Evolutionary conservation across 2,888 invertebrate species (phyloP), one percentile per base, ranked within the genome.

Genomic region (Cordilura impudica): DNA sequence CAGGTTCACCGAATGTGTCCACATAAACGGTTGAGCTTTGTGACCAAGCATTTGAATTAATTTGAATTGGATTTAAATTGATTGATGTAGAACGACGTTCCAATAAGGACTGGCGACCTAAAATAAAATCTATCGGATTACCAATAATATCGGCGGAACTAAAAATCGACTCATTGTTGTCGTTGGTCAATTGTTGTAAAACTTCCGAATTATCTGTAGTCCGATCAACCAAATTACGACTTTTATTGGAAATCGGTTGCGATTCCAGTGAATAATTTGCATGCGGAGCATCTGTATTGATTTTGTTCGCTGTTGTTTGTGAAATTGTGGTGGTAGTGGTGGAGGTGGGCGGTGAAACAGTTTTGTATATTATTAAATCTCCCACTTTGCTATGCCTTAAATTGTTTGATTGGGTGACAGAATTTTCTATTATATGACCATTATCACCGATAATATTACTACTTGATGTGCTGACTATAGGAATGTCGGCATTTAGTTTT

Each of bases 1-100:
- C 72, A 86, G 92, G 19, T 87, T 91, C 87, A 0, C 89, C 87
- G 29, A 91, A 88, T 0, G 88, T 74, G 8, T 85, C 84, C 5
- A 86, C 82, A 21, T 82, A 84, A 6, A 86, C 65, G 3, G 81
- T 84, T 56, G 84, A 83, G 1, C 83, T 82, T 21, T 78, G 82
- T 5, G 85, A 82, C 83, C 84, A 86, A 0, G 83, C 82, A 35
- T 84, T 86, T 18, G 39, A 6, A 23, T 82, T 83, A 1, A 84
- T 81, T 1, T n/a, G 21, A 1, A 84, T 81, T 1, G 19, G 21
- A 6, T 71, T 7, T 53, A 21, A 4, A 53, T 53, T 7, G 73
- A 66, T 0, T n/a, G 73, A 53, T 5, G 78, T 35, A 4, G 87
- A 84, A 5, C 87, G 83, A 7, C 85, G 81, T 12, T 85, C 87